These are phyloP conservation scores for Slavum lentiscoides DNA, from an alignment of 2,888 invertebrate species.

Conservation along the genomic window DNA sequence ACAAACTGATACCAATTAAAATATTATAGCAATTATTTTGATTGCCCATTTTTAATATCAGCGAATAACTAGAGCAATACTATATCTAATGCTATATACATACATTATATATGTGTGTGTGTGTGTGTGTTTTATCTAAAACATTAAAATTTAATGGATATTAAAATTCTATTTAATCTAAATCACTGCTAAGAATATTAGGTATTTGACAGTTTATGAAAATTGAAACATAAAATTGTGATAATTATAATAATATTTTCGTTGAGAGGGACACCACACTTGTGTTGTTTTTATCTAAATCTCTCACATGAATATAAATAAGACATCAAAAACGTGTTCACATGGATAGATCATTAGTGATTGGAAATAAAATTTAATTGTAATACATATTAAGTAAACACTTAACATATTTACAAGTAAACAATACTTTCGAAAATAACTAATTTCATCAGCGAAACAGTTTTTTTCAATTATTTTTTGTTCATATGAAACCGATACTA, in stretches of 20 bases:
- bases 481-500: too few relatives aligned
- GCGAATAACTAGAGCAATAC: not conserved
- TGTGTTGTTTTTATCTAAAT: not conserved
- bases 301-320: not conserved
- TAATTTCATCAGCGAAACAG: too few relatives aligned
- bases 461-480: too few relatives aligned
- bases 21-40: constrained; percentile 1
- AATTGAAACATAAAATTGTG: not conserved
- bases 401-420: too few relatives aligned
- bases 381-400: too few relatives aligned
- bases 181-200: constrained; percentile 8
- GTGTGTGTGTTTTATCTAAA: not conserved
- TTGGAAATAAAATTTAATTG: not conserved
- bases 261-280: not conserved
- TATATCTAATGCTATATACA: not conserved
- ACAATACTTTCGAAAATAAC: too few relatives aligned
- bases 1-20: constrained; percentile 2
- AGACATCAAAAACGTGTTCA: not conserved
- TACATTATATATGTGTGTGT: too few relatives aligned
- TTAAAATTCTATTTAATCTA: constrained; percentile 7
- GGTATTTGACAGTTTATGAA: not conserved
- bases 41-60: not conserved
- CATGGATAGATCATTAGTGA: not conserved
- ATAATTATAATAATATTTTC: not conserved
- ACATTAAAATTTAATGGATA: constrained; percentile 6